Conservation (phyloP, 2,113 vertebrate genomes). For the Eulemur rufifrons region DNA sequence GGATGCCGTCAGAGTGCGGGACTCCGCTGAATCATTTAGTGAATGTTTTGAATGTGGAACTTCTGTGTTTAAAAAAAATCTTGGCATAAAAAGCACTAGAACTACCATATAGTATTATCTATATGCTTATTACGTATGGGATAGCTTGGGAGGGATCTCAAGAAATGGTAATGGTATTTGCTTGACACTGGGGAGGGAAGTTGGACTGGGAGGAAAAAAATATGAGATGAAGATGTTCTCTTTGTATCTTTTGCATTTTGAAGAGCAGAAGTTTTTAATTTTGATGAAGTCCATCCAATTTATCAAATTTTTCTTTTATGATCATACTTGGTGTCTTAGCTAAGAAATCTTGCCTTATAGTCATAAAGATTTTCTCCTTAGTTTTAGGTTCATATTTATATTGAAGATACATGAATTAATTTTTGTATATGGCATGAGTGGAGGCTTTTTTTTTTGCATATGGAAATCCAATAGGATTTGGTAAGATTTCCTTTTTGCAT, state of each 20-base stretch:
- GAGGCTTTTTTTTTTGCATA: neutral
- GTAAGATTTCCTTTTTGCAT: neutral
- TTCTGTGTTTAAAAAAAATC: neutral
- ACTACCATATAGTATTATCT: fast-evolving
- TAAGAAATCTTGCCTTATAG: neutral
- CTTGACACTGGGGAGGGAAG: neutral
- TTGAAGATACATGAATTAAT: neutral
- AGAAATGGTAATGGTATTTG: neutral
- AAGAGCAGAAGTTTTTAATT: neutral
- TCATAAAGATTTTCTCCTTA: neutral
- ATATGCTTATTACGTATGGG: fast-evolving
- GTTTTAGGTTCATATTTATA: neutral
- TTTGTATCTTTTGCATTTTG: neutral
- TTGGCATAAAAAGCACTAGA: neutral
- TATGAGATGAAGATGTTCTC: neutral
- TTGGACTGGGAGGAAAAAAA: neutral
- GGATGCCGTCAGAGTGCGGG: neutral
- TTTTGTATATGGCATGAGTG: neutral
- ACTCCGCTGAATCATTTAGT: neutral
- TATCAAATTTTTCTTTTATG: neutral
- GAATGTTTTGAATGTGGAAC: neutral
- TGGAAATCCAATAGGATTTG: neutral
- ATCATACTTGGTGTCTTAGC: neutral
- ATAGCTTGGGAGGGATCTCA: neutral
- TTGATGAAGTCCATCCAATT: neutral